phyloP scores from a whole-genome alignment of 2,888 invertebrate genomes.

The Lepidochrysops patricia region DNA sequence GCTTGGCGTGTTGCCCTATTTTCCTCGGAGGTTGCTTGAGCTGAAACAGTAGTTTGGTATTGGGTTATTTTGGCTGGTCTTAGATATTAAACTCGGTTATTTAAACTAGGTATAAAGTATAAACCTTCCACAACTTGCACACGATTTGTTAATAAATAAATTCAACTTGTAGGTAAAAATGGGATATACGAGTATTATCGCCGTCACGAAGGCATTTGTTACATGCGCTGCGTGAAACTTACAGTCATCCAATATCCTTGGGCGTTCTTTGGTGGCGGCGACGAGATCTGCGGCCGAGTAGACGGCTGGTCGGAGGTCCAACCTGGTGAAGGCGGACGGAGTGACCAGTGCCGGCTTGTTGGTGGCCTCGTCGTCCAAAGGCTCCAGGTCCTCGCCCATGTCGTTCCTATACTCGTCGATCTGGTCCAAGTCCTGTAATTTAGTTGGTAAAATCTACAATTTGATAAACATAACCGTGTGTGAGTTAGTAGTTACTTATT shows the following conservation, averaged over 20 bases:
- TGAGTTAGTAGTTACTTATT: too few species aligned
- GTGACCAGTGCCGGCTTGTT: slow-evolving; percentile 36
- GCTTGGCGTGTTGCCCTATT: slow-evolving; percentile 33
- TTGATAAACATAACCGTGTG: not conserved
- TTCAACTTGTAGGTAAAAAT: too few species aligned
- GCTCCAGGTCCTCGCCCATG: slow-evolving; percentile 39
- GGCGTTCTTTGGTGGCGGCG: slow-evolving; percentile 55
- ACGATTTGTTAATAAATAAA: too few species aligned
- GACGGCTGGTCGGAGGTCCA: slow-evolving; percentile 32
- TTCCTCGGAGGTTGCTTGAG: slow-evolving; percentile 36
- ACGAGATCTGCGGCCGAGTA: slow-evolving; percentile 48
- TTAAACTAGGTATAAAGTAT: too few species aligned
- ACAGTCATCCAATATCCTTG: slow-evolving; percentile 54
- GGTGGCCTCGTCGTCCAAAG: slow-evolving; percentile 36
- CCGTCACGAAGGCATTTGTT: too few species aligned
- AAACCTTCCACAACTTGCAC: too few species aligned
- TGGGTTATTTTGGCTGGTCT: not conserved
- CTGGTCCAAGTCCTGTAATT: slow-evolving; percentile 23
- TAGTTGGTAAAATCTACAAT: too few species aligned
- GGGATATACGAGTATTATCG: too few species aligned
- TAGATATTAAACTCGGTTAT: too few species aligned
- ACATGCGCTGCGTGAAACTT: slow-evolving; percentile 33
- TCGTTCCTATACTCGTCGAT: slow-evolving; percentile 45
- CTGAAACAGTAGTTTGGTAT: slow-evolving; percentile 29
- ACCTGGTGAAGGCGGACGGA: slow-evolving; percentile 48